Percentiles rank a stretch among this genome's conserved stretches.
phyloP scores from a whole-genome alignment of 2,888 invertebrate genomes.

The Mesochorus sp. region DNA sequence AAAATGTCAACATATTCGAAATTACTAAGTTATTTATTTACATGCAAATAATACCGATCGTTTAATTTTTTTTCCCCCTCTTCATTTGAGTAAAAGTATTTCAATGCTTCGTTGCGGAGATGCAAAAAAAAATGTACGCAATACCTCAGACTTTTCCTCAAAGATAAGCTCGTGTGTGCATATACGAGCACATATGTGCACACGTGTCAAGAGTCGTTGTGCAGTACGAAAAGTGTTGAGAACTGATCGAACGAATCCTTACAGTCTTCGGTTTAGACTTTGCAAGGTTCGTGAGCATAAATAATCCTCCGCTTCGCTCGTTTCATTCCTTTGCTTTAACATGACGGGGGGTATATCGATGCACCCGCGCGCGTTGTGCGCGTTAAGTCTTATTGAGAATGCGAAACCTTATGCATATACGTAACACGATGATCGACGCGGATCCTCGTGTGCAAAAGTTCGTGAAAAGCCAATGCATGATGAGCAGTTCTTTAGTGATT shows the following conservation, averaged over 20 bases:
- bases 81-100: background rate
- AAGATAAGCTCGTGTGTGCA: slow-evolving; percentile 1
- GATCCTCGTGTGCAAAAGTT: slow-evolving; percentile 32
- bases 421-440: slow-evolving; percentile 24
- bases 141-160: background rate
- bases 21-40: background rate
- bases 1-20: background rate
- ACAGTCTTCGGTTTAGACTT: slow-evolving; percentile 36
- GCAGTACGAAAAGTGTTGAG: slow-evolving; percentile 26
- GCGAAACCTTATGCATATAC: slow-evolving; percentile 47
- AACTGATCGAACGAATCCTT: slow-evolving; percentile 42
- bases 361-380: slow-evolving; percentile 13
- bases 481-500: background rate
- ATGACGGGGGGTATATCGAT: slow-evolving; percentile 38
- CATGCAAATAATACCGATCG: background rate
- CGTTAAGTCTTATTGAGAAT: slow-evolving; percentile 34
- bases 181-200: background rate
- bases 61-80: background rate
- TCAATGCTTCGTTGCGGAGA: background rate
- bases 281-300: slow-evolving; percentile 42
- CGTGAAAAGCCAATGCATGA: background rate
- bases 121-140: background rate
- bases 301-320: slow-evolving; percentile 41
- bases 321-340: slow-evolving; percentile 10
- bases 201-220: background rate